Evolutionary conservation across 2,113 vertebrate species (phyloP), one percentile per base, ranked within the genome.

Genomic region (Irena cyanogastra): DNA sequence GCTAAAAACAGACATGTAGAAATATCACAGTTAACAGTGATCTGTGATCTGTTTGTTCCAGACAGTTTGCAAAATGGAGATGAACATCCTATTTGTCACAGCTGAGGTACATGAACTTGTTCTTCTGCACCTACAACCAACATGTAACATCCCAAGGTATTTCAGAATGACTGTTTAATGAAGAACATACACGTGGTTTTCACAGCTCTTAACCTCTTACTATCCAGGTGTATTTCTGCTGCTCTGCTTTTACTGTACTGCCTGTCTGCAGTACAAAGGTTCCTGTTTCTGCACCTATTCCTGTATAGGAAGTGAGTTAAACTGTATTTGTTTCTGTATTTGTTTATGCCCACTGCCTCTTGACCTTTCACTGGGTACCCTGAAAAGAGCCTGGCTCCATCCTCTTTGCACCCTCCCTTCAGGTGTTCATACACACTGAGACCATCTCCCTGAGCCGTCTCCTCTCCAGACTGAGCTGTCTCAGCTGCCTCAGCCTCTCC

Each of bases 41-140:
- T 89, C 61, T 61, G n/a, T n/a, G n/a, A 31, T 75, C 53, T 75
- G 24, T 60, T 83, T 68, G n/a, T 75, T 60, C 21, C n/a, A 39
- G 69, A 47, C 14, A 61, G 39, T 76, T 61, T 83, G 11, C 15
- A 35, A 54, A 76, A 61, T 42, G 41, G 47, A 54, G 41, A 47
- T 83, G 30, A 41, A 26, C 26, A 41, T 35, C 24, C 30, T 54
- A 4, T 39, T 61, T 54, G n/a, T 54, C 31, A 47, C n/a, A 61
- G 47, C 4, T 76, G 47, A 60, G 0, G 0, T 35, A n/a, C 5
- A 18, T 68, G 26, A 52, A 26, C 35, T 69, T 61, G 26, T 23
- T 76, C 11, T 61, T 61, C 54, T 76, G 61, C n/a, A 41, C 28
- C n/a, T 31, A 27, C 1, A 14, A 41, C 26, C 35, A 76, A 54